These are phyloP conservation scores for Nycteola revayana DNA, from an alignment of 2,888 invertebrate species.

Conservation along the genomic window DNA sequence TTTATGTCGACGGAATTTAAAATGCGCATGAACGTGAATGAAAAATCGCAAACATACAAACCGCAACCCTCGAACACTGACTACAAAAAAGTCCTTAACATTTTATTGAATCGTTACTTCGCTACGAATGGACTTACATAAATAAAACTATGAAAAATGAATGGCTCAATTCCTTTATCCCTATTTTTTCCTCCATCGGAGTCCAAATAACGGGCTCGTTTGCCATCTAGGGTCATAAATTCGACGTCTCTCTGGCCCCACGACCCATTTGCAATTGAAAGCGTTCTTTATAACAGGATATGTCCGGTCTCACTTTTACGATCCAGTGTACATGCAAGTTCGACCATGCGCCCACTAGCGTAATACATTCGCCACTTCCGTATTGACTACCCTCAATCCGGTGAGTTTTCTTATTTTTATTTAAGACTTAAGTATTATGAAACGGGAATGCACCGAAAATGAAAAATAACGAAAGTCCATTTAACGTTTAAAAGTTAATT, in stretches of 20 bases:
- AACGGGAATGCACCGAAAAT: too few relatives aligned
- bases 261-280: slow-evolving; percentile 78
- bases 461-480: too few relatives aligned
- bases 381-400: slow-evolving; percentile 14
- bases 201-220: slow-evolving; percentile 67
- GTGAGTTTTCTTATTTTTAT: too few relatives aligned
- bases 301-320: slow-evolving; percentile 69
- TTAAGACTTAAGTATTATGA: too few relatives aligned
- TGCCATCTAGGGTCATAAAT: slow-evolving; percentile 68
- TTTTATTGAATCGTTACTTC: slow-evolving; percentile 57
- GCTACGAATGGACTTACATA: slow-evolving; percentile 60
- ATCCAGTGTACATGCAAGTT: slow-evolving; percentile 33
- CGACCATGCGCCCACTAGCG: slow-evolving; percentile 11
- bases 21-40: not conserved
- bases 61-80: slow-evolving; percentile 18
- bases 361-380: slow-evolving; percentile 23
- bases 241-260: slow-evolving; percentile 58
- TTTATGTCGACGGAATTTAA: too few relatives aligned
- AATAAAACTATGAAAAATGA: slow-evolving; percentile 73
- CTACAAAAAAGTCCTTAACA: slow-evolving; percentile 31
- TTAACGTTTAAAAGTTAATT: too few relatives aligned
- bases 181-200: slow-evolving; percentile 62
- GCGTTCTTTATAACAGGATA: slow-evolving; percentile 72
- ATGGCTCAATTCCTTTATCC: slow-evolving; percentile 65
- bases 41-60: slow-evolving; percentile 15